Conservation (phyloP, 2,113 vertebrate species). For the Calidris pygmaea region DNA sequence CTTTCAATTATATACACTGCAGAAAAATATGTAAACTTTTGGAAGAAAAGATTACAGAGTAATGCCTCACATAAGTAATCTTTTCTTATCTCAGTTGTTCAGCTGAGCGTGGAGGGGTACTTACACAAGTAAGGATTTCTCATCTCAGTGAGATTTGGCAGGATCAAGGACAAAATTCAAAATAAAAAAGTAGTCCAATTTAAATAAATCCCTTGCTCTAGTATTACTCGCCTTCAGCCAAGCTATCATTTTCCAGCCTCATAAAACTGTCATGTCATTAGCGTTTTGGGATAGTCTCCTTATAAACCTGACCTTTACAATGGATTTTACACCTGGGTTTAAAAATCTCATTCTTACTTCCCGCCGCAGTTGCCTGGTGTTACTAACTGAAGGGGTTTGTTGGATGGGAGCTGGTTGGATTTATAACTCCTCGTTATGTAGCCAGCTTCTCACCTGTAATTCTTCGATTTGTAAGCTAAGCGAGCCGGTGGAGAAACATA, state of each 20-base stretch:
- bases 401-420: background rate
- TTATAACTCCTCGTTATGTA: background rate
- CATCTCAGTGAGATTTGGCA: background rate
- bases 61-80: background rate
- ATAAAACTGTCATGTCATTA: conserved; percentile 68
- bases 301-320: conserved; percentile 67
- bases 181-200: background rate
- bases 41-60: background rate
- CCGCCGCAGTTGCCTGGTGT: background rate
- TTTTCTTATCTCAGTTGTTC: background rate
- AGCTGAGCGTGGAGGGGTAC: background rate
- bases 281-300: conserved; percentile 40
- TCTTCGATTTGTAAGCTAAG: background rate
- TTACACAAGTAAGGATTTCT: background rate
- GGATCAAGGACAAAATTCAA: conserved; percentile 17
- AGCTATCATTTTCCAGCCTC: conserved; percentile 53
- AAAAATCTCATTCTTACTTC: conserved; percentile 36
- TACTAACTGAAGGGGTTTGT: background rate
- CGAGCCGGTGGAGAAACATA: fast-evolving
- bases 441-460: background rate
- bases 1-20: background rate
- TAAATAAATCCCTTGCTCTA: conserved; percentile 53
- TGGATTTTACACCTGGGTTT: conserved; percentile 50
- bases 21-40: background rate
- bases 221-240: conserved; percentile 42